These are phyloP conservation scores for Ellobium chinense DNA, from an alignment of 2,888 invertebrate species.

Conservation along the genomic window DNA sequence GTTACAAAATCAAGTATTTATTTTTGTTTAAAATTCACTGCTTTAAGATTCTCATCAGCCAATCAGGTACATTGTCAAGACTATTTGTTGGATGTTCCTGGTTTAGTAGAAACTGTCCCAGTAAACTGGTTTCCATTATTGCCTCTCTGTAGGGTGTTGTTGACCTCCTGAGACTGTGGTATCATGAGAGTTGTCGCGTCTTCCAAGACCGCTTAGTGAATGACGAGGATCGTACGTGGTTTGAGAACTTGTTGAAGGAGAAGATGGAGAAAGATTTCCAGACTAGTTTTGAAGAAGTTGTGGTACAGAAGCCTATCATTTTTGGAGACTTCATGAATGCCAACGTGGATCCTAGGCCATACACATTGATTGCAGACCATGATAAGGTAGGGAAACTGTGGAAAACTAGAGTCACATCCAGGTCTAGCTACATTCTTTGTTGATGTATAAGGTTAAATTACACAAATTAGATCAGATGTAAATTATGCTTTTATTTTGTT, in stretches of 20 bases:
- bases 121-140: too few species aligned
- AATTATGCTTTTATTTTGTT: too few species aligned
- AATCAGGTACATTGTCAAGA: too few species aligned
- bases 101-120: too few species aligned
- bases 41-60: too few species aligned
- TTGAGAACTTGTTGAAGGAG: slow-evolving; percentile 71
- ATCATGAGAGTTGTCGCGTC: slow-evolving; percentile 79
- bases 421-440: too few species aligned
- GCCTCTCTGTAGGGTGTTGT: slow-evolving; percentile 67
- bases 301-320: slow-evolving; percentile 82
- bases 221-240: slow-evolving; percentile 79
- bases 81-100: too few species aligned
- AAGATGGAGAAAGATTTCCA: slow-evolving; percentile 83
- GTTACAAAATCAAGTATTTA: too few species aligned
- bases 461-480: too few species aligned
- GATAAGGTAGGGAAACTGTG: slow-evolving; percentile 83
- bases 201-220: slow-evolving; percentile 79
- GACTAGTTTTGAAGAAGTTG: slow-evolving; percentile 80
- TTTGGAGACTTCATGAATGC: slow-evolving; percentile 84
- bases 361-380: slow-evolving; percentile 84
- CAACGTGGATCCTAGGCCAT: slow-evolving; percentile 79
- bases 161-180: slow-evolving; percentile 78
- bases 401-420: too few species aligned
- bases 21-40: too few species aligned
- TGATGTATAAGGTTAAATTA: too few species aligned